phyloP scores from a whole-genome alignment of 2,797 vertebrate genomes.

The Clarias platycephalus region DNA sequence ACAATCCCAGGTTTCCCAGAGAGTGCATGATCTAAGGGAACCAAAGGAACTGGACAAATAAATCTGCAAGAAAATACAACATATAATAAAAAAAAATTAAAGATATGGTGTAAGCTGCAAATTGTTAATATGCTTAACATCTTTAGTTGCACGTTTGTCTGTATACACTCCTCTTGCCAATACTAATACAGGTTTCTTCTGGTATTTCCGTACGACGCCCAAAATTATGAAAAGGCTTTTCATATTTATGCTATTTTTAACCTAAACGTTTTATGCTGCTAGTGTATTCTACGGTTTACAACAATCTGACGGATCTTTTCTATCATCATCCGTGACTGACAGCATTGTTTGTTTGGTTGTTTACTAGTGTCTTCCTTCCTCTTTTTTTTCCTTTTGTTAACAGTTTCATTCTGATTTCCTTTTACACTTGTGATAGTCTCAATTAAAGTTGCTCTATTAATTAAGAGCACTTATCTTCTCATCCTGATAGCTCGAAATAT shows the following conservation, averaged over 20 bases:
- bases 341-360: background rate
- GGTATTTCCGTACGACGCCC: background rate
- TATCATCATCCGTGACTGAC: background rate
- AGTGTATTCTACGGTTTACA: background rate
- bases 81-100: background rate
- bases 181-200: background rate
- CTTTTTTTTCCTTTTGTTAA: background rate
- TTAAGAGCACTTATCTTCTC: background rate
- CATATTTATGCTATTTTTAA: background rate
- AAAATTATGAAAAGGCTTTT: background rate
- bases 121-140: background rate
- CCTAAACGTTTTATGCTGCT: background rate
- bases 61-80: background rate
- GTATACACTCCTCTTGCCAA: background rate
- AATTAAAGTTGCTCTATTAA: background rate
- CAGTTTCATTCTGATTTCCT: background rate
- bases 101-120: background rate
- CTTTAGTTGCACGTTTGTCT: background rate
- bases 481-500: background rate
- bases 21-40: background rate
- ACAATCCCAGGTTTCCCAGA: background rate
- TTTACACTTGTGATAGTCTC: background rate
- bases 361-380: background rate
- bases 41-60: background rate
- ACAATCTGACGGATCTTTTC: background rate